Percentiles rank a stretch among this genome's conserved stretches.
Conservation (phyloP, 2,797 vertebrate species). For the Clamator glandarius region DNA sequence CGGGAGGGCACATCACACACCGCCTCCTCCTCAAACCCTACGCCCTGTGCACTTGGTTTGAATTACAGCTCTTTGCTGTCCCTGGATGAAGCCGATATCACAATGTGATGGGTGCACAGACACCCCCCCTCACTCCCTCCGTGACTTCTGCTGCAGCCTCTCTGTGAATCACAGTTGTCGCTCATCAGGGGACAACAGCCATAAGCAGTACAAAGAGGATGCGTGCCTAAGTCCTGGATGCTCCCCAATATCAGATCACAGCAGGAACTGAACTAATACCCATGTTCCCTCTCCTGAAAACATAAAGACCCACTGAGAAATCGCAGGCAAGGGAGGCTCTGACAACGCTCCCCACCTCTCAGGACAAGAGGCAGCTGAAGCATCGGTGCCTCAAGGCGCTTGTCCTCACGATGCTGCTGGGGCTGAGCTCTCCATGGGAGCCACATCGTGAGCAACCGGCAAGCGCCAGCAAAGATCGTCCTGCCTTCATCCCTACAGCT, state of each 20-base stretch:
- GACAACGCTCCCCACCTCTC: rapidly evolving
- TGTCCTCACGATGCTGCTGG: background rate
- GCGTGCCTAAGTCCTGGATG: background rate
- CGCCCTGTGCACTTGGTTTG: background rate
- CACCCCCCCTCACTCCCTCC: background rate
- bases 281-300: slow-evolving; percentile 21
- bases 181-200: background rate
- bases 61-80: background rate
- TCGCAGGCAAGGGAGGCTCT: background rate
- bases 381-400: background rate
- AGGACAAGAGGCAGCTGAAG: background rate
- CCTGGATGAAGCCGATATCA: background rate
- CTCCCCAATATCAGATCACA: slow-evolving; percentile 31
- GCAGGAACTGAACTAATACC: slow-evolving; percentile 9
- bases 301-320: background rate
- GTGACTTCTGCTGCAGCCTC: background rate
- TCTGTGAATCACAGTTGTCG: background rate
- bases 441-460: rapidly evolving
- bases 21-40: background rate
- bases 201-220: background rate
- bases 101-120: background rate
- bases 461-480: background rate
- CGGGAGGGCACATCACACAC: background rate
- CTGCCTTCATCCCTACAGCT: slow-evolving; percentile 53
- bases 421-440: rapidly evolving